Percentiles rank a stretch among this genome's conserved stretches.
Evolutionary conservation across 92 coral and sea anemone species (phyloP).

Genomic region (Paramuricea clavata): DNA sequence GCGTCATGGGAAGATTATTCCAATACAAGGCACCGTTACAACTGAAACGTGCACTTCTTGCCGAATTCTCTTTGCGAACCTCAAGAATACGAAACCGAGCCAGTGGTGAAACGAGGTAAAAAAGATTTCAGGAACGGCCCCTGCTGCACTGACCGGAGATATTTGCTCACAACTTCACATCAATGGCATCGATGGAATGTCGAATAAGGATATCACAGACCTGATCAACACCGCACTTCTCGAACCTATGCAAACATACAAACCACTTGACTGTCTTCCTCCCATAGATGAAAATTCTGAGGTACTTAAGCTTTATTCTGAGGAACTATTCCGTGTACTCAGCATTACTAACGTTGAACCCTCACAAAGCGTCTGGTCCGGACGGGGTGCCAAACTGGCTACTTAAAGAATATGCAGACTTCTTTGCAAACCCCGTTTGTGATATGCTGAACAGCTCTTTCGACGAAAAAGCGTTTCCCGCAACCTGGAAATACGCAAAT

Average conservation of each 20-base stretch:
- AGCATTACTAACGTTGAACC: not conserved
- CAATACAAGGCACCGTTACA: no score
- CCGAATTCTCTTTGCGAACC: no score
- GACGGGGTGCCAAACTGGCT: slow-evolving; percentile 33
- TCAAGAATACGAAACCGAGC: slow-evolving; percentile 65
- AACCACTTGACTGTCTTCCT: slow-evolving; percentile 32
- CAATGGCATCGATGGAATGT: slow-evolving; percentile 36
- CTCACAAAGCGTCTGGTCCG: slow-evolving; percentile 23
- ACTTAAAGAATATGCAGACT: slow-evolving; percentile 7
- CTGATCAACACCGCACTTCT: not conserved
- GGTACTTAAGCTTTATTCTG: not conserved
- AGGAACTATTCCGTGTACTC: not conserved
- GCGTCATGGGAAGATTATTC: no score
- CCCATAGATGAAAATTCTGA: slow-evolving; percentile 12
- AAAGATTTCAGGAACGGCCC: slow-evolving; percentile 66
- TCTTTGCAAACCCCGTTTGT: not conserved
- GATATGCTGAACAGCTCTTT: not conserved
- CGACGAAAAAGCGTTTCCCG: slow-evolving; percentile 1
- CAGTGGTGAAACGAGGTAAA: slow-evolving; percentile 71
- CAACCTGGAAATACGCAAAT: slow-evolving; percentile 8
- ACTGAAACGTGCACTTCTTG: no score
- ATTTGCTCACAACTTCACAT: slow-evolving; percentile 61
- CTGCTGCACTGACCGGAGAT: no score
- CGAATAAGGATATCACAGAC: slow-evolving; percentile 7
- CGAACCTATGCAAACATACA: not conserved